A percentile compares a stretch with the other conserved stretches of the same genome.
Evolutionary conservation across 92 coral and sea anemone genomes (phyloP).

Genomic region (Parazoanthus swiftii): DNA sequence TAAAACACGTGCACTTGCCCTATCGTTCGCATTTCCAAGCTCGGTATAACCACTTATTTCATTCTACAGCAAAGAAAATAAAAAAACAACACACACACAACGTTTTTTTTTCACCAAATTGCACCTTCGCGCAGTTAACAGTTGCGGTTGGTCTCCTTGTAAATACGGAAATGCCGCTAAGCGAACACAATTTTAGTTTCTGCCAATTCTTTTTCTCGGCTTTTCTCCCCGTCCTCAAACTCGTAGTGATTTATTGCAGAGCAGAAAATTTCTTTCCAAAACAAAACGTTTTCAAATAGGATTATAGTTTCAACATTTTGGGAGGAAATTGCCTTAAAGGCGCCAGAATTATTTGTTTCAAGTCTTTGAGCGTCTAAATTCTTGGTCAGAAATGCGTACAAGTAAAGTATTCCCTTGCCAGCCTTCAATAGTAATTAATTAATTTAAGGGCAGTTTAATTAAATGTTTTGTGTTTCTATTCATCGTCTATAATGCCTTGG

Average conservation of each 20-base stretch:
- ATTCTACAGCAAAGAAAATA: background rate
- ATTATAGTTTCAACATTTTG: background rate
- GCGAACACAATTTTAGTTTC: too few species aligned
- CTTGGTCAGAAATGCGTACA: background rate
- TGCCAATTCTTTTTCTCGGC: too few species aligned
- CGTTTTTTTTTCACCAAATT: too few species aligned
- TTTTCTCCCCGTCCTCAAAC: background rate
- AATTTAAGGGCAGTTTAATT: background rate
- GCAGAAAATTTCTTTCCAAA: too few species aligned
- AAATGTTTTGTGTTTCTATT: background rate
- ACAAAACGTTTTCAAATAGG: background rate
- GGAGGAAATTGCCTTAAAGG: background rate
- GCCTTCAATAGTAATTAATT: background rate
- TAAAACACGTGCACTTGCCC: background rate
- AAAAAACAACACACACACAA: too few species aligned
- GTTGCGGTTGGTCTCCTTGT: too few species aligned
- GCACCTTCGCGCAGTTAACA: too few species aligned
- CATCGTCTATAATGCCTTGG: background rate
- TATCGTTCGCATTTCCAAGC: background rate
- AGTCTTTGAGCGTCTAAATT: background rate
- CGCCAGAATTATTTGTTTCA: background rate
- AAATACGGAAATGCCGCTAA: too few species aligned
- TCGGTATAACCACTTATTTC: too few species aligned
- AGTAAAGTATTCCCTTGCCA: background rate
- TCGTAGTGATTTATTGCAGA: background rate